Conservation (phyloP, 2,797 vertebrate species). For the Tenualosa thibaudeaui region DNA sequence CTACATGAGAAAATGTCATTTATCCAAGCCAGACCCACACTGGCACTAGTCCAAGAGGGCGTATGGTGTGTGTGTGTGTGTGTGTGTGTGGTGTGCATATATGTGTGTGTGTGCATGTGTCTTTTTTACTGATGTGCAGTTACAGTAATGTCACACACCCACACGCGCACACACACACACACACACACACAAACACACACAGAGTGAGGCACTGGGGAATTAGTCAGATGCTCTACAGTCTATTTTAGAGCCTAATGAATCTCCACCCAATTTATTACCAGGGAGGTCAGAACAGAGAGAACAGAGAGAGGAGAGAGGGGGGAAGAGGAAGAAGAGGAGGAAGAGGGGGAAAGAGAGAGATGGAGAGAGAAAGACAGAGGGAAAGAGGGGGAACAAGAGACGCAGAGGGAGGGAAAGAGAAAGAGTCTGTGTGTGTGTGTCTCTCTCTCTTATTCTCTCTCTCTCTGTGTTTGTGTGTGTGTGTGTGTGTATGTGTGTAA, state of each 20-base stretch:
- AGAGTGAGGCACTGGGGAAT: constrained; percentile 37
- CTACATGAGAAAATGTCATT: constrained; percentile 46
- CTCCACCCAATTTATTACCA: constrained; percentile 59
- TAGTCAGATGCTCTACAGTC: not conserved
- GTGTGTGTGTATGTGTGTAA: not conserved
- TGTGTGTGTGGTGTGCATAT: constrained; percentile 33
- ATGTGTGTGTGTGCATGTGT: constrained; percentile 30
- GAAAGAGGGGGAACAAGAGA: not conserved
- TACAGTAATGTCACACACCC: not conserved
- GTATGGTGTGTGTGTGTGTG: constrained; percentile 30
- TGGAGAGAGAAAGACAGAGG: not conserved
- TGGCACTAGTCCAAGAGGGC: not conserved
- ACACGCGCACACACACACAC: constrained; percentile 26
- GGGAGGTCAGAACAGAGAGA: constrained; percentile 41
- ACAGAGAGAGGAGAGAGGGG: not conserved
- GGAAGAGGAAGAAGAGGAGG: not conserved
- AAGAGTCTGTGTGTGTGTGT: not conserved
- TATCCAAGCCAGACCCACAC: constrained; percentile 38
- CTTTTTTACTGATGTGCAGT: not conserved
- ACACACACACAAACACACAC: constrained; percentile 11
- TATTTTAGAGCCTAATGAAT: constrained; percentile 80
- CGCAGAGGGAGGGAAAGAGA: not conserved
- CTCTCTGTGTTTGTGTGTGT: no score
- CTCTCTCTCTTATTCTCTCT: no score
- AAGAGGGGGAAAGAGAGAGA: not conserved